A percentile compares a stretch with the other conserved stretches of the same genome.
These are phyloP conservation scores for Sarcophaga subvicina DNA, from an alignment of 2,888 invertebrate genomes.

Conservation along the genomic window DNA sequence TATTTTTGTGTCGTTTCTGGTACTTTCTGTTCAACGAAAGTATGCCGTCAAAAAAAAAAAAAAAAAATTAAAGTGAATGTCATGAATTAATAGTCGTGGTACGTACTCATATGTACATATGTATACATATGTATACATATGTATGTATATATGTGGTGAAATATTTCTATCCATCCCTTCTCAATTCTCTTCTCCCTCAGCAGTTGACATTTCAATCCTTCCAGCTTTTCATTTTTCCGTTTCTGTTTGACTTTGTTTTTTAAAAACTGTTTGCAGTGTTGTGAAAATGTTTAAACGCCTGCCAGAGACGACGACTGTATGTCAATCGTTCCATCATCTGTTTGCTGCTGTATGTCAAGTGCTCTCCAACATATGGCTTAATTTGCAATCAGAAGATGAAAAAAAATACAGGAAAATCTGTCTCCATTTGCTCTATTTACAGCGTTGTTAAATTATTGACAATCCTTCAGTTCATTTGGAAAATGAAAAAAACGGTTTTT, in stretches of 20 bases:
- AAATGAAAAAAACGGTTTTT: no score
- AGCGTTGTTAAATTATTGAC: not conserved
- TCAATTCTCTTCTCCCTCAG: no score
- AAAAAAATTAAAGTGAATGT: no score
- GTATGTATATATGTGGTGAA: slow-evolving; percentile 1
- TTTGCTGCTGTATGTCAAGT: slow-evolving; percentile 2
- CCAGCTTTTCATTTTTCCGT: not conserved
- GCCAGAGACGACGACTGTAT: not conserved
- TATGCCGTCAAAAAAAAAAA: no score
- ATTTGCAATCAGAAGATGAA: slow-evolving; percentile 5
- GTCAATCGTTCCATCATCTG: not conserved
- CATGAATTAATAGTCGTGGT: no score
- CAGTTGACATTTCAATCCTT: slow-evolving; percentile 32
- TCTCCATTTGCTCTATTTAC: not conserved
- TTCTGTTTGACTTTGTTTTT: not conserved
- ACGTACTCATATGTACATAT: not conserved
- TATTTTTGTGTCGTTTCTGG: no score
- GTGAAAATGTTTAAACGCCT: not conserved
- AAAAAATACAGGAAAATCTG: not conserved
- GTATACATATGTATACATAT: not conserved
- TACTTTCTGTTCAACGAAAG: no score
- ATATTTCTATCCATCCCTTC: slow-evolving; percentile 26
- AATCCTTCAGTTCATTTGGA: not conserved
- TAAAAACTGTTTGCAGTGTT: not conserved
- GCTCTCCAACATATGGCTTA: slow-evolving; percentile 25